These are phyloP conservation scores for Thymelicus sylvestris DNA, from an alignment of 2,888 invertebrate species.

Conservation along the genomic window DNA sequence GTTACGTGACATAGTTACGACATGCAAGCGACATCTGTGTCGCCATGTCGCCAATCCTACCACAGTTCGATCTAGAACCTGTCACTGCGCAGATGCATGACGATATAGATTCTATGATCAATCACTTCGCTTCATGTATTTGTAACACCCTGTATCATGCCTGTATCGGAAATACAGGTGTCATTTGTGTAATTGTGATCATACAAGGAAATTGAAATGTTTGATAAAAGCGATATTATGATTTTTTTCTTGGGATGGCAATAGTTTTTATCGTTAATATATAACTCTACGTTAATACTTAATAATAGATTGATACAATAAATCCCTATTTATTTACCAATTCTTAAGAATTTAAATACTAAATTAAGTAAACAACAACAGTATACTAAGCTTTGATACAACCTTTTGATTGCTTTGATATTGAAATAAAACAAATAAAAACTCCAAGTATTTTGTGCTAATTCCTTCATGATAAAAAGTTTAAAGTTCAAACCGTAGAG, in stretches of 20 bases:
- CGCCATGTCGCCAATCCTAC: constrained; percentile 13
- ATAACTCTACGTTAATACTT: too few relatives aligned
- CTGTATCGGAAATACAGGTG: constrained; percentile 17
- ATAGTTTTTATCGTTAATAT: not conserved
- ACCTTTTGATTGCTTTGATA: too few relatives aligned
- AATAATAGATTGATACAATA: too few relatives aligned
- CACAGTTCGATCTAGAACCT: constrained; percentile 1
- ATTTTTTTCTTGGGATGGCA: constrained; percentile 12
- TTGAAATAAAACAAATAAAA: too few relatives aligned
- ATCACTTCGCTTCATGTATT: constrained; percentile 12
- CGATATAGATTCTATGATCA: constrained; percentile 16
- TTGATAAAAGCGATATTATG: constrained; percentile 19
- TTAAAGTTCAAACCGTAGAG: not conserved
- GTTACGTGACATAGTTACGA: constrained; percentile 10
- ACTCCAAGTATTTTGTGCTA: too few relatives aligned
- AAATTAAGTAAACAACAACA: too few relatives aligned
- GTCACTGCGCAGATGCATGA: not conserved
- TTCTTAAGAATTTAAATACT: too few relatives aligned
- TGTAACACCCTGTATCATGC: not conserved
- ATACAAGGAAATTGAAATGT: constrained; percentile 24
- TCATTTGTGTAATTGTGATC: constrained; percentile 3
- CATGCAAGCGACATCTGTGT: constrained; percentile 18
- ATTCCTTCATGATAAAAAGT: too few relatives aligned
- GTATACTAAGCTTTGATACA: too few relatives aligned
- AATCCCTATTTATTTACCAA: too few relatives aligned